These are phyloP conservation scores for Heteronetta atricapilla DNA, from an alignment of 2,113 vertebrate species.

Conservation along the genomic window DNA sequence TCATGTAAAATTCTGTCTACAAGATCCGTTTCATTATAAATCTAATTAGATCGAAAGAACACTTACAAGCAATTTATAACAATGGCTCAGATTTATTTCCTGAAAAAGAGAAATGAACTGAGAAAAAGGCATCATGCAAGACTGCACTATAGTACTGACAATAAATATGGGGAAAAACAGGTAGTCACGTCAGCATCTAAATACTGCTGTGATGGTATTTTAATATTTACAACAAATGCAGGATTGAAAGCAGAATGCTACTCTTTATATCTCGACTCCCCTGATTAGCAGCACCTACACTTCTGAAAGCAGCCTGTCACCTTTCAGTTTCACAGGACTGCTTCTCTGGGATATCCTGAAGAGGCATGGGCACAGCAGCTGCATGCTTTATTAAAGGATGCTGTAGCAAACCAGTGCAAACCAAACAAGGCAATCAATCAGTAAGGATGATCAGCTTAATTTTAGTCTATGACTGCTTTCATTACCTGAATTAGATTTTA, in stretches of 20 bases:
- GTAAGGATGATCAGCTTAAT: background rate
- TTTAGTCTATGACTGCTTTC: background rate
- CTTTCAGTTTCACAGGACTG: background rate
- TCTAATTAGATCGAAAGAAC: background rate
- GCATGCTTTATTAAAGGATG: accelerated
- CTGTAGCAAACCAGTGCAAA: background rate
- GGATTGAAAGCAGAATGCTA: background rate
- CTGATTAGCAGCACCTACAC: background rate
- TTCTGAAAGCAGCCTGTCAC: background rate
- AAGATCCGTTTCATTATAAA: background rate
- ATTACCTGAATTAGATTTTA: background rate
- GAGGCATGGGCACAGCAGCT: background rate
- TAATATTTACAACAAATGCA: background rate
- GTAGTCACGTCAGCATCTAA: background rate
- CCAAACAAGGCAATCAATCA: background rate
- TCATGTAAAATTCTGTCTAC: background rate
- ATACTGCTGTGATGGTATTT: background rate
- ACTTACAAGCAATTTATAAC: background rate
- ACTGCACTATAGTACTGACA: background rate
- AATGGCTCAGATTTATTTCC: background rate
- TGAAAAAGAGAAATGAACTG: background rate
- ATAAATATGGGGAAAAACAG: background rate
- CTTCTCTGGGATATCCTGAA: background rate
- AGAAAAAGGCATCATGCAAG: background rate
- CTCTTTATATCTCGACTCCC: background rate